Conservation (phyloP, 2,888 invertebrate genomes). For the Drosophila acutilabella region DNA sequence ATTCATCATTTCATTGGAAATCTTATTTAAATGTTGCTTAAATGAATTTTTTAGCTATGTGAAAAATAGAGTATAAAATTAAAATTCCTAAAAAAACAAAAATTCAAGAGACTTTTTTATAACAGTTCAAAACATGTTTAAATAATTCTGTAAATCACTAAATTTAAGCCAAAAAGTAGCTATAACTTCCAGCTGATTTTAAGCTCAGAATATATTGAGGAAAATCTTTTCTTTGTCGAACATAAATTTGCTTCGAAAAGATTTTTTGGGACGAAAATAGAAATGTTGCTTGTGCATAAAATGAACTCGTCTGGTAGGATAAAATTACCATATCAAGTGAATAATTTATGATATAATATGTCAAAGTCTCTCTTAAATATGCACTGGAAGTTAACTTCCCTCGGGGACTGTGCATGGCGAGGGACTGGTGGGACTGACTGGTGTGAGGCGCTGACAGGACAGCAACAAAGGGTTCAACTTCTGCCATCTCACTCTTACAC, state of each 20-base stretch:
- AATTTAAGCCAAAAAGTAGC: too few species aligned
- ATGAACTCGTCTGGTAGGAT: neutral
- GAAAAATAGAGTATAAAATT: too few species aligned
- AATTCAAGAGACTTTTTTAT: too few species aligned
- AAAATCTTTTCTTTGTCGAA: neutral
- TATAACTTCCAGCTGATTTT: too few species aligned
- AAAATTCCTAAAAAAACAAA: too few species aligned
- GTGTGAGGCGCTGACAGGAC: conserved; percentile 14
- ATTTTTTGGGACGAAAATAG: neutral
- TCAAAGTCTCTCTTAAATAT: conserved; percentile 14
- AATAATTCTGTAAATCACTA: too few species aligned
- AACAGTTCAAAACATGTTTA: too few species aligned
- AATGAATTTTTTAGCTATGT: too few species aligned
- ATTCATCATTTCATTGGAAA: too few species aligned
- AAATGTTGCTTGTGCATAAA: conserved; percentile 1
- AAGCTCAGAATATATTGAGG: too few species aligned
- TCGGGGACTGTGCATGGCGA: neutral
- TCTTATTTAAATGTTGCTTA: too few species aligned
- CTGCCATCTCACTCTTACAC: neutral
- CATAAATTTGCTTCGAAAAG: neutral
- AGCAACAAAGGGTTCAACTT: conserved; percentile 39
- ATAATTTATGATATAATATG: conserved; percentile 19
- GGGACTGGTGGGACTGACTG: conserved; percentile 4
- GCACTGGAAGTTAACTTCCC: conserved; percentile 11
- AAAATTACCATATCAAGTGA: conserved; percentile 20